Evolutionary conservation across 1,140 invertebrate genomes (phyloP).

Genomic region (Apis dorsata): DNA sequence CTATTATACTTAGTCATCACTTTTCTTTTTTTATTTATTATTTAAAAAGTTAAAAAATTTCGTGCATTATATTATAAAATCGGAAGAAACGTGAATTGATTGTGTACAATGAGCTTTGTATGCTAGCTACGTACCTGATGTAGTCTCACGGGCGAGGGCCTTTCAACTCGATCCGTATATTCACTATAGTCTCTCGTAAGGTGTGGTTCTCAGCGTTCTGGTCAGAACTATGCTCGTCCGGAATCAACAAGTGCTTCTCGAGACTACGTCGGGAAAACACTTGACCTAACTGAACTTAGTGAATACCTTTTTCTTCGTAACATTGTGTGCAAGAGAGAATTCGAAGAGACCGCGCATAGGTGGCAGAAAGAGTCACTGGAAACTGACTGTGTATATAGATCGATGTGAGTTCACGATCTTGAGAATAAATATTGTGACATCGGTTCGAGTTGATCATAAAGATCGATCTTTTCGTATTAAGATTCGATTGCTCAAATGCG

Average conservation of each 20-base stretch:
- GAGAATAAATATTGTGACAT: neutral
- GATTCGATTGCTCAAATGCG: neutral
- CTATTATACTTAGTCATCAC: neutral
- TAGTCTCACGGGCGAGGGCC: constrained; percentile 69
- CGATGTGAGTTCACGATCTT: constrained; percentile 17
- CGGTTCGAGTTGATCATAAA: constrained; percentile 5
- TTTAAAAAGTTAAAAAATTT: neutral
- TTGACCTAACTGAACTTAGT: constrained; percentile 44
- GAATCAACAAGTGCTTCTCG: constrained; percentile 67
- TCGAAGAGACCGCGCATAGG: constrained; percentile 10
- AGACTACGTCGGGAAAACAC: constrained; percentile 53
- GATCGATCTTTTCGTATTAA: neutral
- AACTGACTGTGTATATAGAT: neutral
- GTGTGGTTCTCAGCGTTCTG: constrained; percentile 68
- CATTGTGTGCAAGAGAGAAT: neutral
- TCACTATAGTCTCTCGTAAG: constrained; percentile 68
- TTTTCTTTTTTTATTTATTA: neutral
- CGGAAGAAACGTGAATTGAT: neutral
- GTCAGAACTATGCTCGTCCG: constrained; percentile 62
- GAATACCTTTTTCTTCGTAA: constrained; percentile 14
- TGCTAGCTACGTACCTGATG: constrained; percentile 59
- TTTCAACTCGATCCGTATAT: constrained; percentile 69
- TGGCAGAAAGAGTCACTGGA: neutral
- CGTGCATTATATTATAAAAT: neutral
- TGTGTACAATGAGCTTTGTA: neutral